Evolutionary conservation across 2,113 vertebrate genomes (phyloP).

Genomic region (Jaculus jaculus): DNA sequence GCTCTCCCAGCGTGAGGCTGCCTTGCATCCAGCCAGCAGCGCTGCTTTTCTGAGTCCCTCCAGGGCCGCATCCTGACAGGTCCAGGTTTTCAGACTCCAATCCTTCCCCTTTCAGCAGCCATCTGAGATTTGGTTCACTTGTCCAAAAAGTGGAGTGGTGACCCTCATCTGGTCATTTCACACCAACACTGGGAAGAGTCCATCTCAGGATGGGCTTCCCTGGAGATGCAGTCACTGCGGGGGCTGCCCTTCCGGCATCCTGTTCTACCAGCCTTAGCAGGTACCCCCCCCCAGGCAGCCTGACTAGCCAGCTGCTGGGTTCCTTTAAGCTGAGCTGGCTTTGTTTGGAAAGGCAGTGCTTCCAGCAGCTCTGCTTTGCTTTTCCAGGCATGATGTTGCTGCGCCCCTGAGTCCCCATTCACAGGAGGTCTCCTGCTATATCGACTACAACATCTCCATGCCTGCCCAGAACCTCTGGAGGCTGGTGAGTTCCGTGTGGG

Average conservation of each 20-base stretch:
- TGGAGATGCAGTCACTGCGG: rapidly evolving
- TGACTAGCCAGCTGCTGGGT: too few species aligned
- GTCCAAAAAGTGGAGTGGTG: not conserved
- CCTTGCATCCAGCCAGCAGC: not conserved
- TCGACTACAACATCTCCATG: slow-evolving; percentile 98
- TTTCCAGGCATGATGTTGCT: slow-evolving; percentile 93
- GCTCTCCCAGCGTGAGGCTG: not conserved
- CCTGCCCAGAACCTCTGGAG: slow-evolving; percentile 96
- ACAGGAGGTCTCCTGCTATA: slow-evolving; percentile 96
- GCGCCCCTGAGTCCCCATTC: slow-evolving; percentile 94
- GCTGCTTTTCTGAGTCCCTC: not conserved
- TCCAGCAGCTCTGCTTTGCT: not conserved
- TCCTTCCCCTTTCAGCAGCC: rapidly evolving
- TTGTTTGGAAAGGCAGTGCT: not conserved
- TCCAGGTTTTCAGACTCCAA: not conserved
- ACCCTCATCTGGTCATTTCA: not conserved
- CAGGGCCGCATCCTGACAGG: too few species aligned
- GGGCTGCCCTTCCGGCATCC: not conserved
- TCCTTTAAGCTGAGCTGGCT: not conserved
- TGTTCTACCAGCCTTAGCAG: rapidly evolving
- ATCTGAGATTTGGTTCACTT: not conserved
- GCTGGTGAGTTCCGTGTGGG: slow-evolving; percentile 88
- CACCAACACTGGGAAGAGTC: not conserved
- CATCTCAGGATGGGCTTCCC: rapidly evolving
- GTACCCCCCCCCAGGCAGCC: too few species aligned